Evolutionary conservation across 2,113 vertebrate genomes (phyloP).

Genomic region (Collichthys lucidus): DNA sequence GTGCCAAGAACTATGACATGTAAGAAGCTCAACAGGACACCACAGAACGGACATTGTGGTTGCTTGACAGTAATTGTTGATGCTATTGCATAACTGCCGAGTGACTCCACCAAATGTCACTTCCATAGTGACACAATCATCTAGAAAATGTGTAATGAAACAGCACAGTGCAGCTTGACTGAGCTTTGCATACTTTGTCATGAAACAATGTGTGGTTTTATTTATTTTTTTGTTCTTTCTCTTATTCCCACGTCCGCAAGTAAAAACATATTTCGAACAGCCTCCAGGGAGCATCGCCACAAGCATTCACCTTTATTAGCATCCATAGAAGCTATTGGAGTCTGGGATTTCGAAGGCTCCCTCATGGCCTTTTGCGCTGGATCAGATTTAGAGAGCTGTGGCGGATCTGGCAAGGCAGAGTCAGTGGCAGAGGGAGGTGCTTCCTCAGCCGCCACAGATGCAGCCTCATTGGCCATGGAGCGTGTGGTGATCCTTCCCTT

Average conservation of each 20-base stretch:
- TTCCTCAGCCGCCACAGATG: conserved; percentile 91
- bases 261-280: not conserved
- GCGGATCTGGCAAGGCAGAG: conserved; percentile 80
- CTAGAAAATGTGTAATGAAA: not conserved
- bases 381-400: conserved; percentile 79
- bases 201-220: not conserved
- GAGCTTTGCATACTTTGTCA: not conserved
- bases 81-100: not conserved
- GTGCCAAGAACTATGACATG: not conserved
- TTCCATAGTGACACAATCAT: not conserved
- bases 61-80: not conserved
- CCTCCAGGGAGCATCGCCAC: not conserved
- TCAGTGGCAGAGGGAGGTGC: conserved; percentile 88
- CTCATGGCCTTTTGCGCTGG: conserved; percentile 77
- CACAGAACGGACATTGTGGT: not conserved
- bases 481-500: conserved; percentile 98
- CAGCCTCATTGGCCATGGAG: conserved; percentile 98
- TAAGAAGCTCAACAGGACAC: not conserved
- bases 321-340: conserved; percentile 75
- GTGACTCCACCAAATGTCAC: not conserved
- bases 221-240: not conserved
- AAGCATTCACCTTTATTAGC: conserved; percentile 78
- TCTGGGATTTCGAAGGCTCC: conserved; percentile 78
- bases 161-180: not conserved
- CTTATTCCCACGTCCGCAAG: not conserved